Evolutionary conservation across 2,888 invertebrate species (phyloP).

Genomic region (Drosophila colorata): DNA sequence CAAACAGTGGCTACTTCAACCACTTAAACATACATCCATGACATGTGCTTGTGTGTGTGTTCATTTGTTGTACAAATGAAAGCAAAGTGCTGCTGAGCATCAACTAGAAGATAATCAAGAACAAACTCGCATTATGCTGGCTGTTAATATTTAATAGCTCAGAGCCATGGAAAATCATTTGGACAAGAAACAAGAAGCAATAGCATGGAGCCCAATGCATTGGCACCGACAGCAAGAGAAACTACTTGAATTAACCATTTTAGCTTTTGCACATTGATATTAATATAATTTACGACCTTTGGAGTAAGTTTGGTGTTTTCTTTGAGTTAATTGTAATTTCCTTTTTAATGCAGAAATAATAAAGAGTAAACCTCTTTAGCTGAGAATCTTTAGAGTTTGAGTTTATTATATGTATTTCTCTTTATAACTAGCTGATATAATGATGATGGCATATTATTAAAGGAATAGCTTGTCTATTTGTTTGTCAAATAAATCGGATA

Average conservation of each 20-base stretch:
- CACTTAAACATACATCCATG: constrained; percentile 3
- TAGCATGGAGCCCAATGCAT: neutral
- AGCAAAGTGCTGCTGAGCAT: neutral
- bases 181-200: neutral
- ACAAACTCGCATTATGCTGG: neutral
- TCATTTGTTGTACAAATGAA: constrained; percentile 6
- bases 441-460: no score
- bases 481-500: no score
- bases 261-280: neutral
- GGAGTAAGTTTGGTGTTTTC: no score
- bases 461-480: no score
- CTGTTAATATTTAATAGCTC: constrained; percentile 2
- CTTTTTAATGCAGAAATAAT: no score
- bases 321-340: no score
- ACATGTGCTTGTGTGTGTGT: neutral
- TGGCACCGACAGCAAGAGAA: neutral
- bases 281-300: neutral
- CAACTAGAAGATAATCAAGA: constrained; percentile 1
- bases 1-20: constrained; percentile 2
- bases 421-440: no score
- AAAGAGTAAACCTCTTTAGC: no score
- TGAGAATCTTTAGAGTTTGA: no score
- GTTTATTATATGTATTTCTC: no score
- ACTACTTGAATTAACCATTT: neutral
- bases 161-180: neutral